These are phyloP conservation scores for Rhingia campestris DNA, from an alignment of 2,888 invertebrate species.

Conservation along the genomic window DNA sequence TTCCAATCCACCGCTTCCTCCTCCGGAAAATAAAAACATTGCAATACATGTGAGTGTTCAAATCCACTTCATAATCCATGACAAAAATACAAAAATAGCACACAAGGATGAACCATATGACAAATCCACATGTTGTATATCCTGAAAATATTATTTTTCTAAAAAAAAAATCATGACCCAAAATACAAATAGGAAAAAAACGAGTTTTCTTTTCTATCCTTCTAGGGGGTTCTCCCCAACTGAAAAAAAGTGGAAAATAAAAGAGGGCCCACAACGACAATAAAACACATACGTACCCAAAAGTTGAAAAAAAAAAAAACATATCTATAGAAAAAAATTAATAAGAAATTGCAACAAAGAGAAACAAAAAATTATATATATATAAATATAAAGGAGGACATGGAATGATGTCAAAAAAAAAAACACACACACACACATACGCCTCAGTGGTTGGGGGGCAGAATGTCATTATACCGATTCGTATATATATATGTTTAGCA, in stretches of 20 bases:
- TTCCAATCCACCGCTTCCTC: background rate
- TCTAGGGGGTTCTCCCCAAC: background rate
- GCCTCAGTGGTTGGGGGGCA: background rate
- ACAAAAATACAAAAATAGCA: constrained; percentile 1
- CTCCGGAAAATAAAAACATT: background rate
- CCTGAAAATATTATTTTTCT: constrained; percentile 28
- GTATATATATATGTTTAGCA: constrained; percentile 21
- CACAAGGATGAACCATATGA: constrained; percentile 30
- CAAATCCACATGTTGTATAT: constrained; percentile 35
- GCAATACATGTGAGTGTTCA: constrained; percentile 6
- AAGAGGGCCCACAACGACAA: background rate
- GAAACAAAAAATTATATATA: background rate
- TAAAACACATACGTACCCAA: background rate
- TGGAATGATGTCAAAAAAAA: constrained; percentile 17
- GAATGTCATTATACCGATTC: background rate
- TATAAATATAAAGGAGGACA: background rate
- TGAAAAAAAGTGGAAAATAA: constrained; percentile 25
- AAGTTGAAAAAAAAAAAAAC: background rate
- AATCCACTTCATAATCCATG: background rate
- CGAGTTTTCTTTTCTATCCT: background rate
- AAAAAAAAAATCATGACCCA: constrained; percentile 26
- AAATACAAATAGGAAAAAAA: constrained; percentile 21
- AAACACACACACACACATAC: constrained; percentile 16
- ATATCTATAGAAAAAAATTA: constrained; percentile 20
- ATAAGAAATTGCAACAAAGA: constrained; percentile 26